Base-by-base conservation (phyloP, 1,140 invertebrate genomes). In the Eulimnadia texana region DNA sequence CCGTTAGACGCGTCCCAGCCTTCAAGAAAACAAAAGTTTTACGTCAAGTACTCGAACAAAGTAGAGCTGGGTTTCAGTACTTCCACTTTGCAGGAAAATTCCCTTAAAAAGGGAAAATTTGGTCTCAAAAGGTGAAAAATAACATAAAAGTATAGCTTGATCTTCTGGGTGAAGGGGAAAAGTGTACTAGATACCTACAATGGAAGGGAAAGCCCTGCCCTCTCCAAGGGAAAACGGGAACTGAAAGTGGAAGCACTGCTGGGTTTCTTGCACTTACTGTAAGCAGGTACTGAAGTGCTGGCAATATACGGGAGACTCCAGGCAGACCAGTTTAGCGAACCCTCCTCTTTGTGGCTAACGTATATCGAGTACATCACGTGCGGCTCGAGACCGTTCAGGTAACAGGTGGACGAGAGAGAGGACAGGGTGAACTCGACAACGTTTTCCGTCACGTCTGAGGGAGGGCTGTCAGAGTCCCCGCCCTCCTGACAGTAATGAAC, bases 1-100 rank as follows among this genome's bases (percentile, higher is more conserved):
- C 58, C 25, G 47, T 64, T 66, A 0, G 22, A 33, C 3, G 49
- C 23, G 6, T 64, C 55, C 67, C 67, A 68, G 19, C 53, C 67
- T 67, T 59, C 6, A 61, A 64, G 9, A 9, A 42, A 9, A 9
- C 33, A 42, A 42, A 6, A 9, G 33, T 42, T 42, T 42, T 42
- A 42, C n/a, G n/a, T 9, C 33, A 6, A 42, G 33, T 42, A 9
- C 6, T 9, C 16, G 16, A 42, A 6, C 16, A 42, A 42, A 16
- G 6, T 16, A 42, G 33, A 9, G 16, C 33, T 42, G 16, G 6
- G 33, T 42, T 9, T n/a, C n/a, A 42, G 33, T 42, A 42, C 16
- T 9, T 16, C 6, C 16, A 42, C 16, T 42, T 9, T 42, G 16
- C 16, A 42, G 33, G 16, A 42, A 42, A 6, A 42, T 42, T 6